A percentile compares a stretch with the other conserved stretches of the same genome.
Evolutionary conservation across 1,140 invertebrate genomes (phyloP).

Genomic region (Sarcophaga peregrina): DNA sequence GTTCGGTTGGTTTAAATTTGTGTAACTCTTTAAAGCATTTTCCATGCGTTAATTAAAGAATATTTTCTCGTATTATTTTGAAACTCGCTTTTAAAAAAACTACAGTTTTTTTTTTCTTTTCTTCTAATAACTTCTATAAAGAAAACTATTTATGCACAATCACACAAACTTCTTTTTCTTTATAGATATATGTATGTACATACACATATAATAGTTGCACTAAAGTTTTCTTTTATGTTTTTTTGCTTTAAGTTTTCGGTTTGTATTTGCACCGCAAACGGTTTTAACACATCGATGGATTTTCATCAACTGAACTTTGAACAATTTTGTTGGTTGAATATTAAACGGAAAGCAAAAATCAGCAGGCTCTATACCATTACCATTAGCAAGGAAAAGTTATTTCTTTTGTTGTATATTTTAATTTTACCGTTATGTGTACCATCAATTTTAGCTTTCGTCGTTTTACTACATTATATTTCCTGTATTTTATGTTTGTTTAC

Average conservation of each 20-base stretch:
- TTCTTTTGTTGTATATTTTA: not conserved
- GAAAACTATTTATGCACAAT: not conserved
- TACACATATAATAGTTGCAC: conserved; percentile 8
- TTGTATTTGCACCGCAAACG: not conserved
- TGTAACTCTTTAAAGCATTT: conserved; percentile 2
- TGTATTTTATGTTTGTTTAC: conserved; percentile 35
- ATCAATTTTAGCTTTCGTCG: not conserved
- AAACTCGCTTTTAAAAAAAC: not conserved
- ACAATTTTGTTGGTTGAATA: not conserved
- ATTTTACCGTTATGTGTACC: conserved; percentile 22
- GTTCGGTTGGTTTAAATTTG: no score
- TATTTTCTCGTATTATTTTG: not conserved
- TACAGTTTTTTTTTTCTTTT: not conserved
- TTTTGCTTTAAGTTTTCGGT: not conserved
- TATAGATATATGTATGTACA: not conserved
- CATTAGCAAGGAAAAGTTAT: not conserved
- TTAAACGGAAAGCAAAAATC: not conserved
- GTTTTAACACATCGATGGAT: conserved; percentile 29
- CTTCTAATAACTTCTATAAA: not conserved
- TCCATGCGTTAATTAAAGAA: not conserved
- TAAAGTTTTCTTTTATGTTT: conserved; percentile 20
- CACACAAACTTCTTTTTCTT: not conserved
- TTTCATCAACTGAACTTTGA: conserved; percentile 16
- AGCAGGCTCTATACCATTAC: not conserved
- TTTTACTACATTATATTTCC: not conserved